Percentiles rank a stretch among this genome's conserved stretches.
Evolutionary conservation across 2,888 invertebrate species (phyloP).

Genomic region (Diplolepis rosae): DNA sequence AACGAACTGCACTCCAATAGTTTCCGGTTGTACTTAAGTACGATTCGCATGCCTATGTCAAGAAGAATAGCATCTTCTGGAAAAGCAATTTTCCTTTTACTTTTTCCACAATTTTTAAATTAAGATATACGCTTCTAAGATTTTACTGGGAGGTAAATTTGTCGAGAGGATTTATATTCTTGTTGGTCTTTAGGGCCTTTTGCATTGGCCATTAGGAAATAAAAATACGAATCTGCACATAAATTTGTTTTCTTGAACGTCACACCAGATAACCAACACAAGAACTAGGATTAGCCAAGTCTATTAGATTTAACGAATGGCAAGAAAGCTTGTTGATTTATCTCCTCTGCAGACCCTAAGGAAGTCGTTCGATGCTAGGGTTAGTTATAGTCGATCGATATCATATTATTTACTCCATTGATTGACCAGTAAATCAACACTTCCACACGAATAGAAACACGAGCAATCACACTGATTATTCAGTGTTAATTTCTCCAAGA

Average conservation of each 20-base stretch:
- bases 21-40: slow-evolving; percentile 46
- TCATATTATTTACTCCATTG: slow-evolving; percentile 34
- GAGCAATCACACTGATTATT: slow-evolving; percentile 14
- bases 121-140: too few relatives aligned
- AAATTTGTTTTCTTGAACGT: background rate
- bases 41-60: background rate
- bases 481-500: slow-evolving; percentile 30
- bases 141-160: too few relatives aligned
- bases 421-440: slow-evolving; percentile 42
- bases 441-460: background rate
- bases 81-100: background rate
- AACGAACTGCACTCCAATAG: slow-evolving; percentile 49
- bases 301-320: slow-evolving; percentile 39
- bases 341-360: slow-evolving; percentile 27
- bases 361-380: slow-evolving; percentile 1
- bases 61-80: too few relatives aligned
- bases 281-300: slow-evolving; percentile 20
- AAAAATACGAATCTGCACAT: too few relatives aligned
- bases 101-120: slow-evolving; percentile 25
- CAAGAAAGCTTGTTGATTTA: slow-evolving; percentile 32
- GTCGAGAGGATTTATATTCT: too few relatives aligned
- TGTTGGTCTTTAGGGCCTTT: background rate
- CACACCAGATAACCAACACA: background rate
- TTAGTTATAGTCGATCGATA: slow-evolving; percentile 25
- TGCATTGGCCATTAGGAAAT: background rate